Evolutionary conservation across 2,888 invertebrate species (phyloP), one percentile per base, ranked within the genome.

Genomic region (Drosophila macrospina): DNA sequence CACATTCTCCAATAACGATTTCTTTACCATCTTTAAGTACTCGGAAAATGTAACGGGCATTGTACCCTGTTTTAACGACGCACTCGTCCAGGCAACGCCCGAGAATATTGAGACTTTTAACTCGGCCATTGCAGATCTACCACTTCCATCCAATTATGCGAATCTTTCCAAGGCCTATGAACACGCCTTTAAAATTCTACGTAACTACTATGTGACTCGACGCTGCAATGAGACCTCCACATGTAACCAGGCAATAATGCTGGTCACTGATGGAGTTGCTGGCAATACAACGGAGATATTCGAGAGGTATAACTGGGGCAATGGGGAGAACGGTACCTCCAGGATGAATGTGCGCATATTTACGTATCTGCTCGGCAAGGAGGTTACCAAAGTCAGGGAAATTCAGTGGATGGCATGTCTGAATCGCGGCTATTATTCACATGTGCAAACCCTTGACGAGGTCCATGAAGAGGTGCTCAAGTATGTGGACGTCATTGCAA

Each of bases 1-100:
- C 70, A 99, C 99, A 0, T 94, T 99, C 50, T 98, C 98, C 6
- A 99, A 99, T 91, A 99, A 99, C 91, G 99, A 99, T 92, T 99
- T 96, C 91, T 97, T 99, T 61, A 99, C 98, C 86, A 96, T 99
- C 28, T 95, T 97, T 82, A 95, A 95, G 90, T 97, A 95, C 85
- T 97, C 97, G 80, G 95, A 95, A 41, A 93, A 93, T 0, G 95
- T 96, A 0, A 91, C 94, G 6, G 95, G 96, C 82, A 94, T 97
- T 5, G 96, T 98, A 26, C 93, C 94, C 0, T 99, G 99, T 92
- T 98, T 98, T 91, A 94, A 95, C 44, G 95, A 95, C 56, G 95
- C 94, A 48, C 93, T 99, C 13, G 97, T 99, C 6, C 96, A 98
- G 93, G 98, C 97, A 0, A 98, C 97, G 5, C 95, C 95, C 26